Evolutionary conservation across 2,797 vertebrate genomes (phyloP).

Genomic region (Hapalemur alaotrensis): DNA sequence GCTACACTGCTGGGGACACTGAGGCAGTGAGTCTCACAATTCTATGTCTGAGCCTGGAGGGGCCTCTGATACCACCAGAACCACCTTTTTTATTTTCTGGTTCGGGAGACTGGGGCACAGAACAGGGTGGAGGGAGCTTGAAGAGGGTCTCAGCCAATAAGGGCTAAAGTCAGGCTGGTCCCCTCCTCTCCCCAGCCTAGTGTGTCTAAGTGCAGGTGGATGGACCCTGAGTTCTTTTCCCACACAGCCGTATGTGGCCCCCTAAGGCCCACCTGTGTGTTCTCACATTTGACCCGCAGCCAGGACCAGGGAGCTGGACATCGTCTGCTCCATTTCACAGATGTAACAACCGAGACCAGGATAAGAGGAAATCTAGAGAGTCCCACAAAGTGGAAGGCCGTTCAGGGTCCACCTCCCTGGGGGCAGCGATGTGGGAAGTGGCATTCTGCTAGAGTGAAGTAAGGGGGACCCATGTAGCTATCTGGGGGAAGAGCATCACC

Average conservation of each 20-base stretch:
- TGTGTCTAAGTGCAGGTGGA: background rate
- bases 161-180: background rate
- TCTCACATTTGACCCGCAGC: background rate
- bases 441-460: no score
- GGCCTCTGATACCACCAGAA: background rate
- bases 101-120: background rate
- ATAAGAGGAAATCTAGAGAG: no score
- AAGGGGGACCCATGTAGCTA: no score
- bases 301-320: background rate
- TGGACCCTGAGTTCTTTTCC: background rate
- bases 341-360: background rate
- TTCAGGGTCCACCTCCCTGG: no score
- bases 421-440: no score
- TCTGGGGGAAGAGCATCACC: no score
- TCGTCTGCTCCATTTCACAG: background rate
- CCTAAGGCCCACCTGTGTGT: fast-evolving
- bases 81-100: background rate
- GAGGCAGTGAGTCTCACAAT: background rate
- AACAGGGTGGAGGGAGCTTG: background rate
- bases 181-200: background rate
- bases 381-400: no score
- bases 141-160: background rate
- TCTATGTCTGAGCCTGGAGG: background rate
- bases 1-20: background rate
- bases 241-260: no score